phyloP scores from a whole-genome alignment of 2,113 vertebrate species.

The Machaerirhynchus nigripectus region DNA sequence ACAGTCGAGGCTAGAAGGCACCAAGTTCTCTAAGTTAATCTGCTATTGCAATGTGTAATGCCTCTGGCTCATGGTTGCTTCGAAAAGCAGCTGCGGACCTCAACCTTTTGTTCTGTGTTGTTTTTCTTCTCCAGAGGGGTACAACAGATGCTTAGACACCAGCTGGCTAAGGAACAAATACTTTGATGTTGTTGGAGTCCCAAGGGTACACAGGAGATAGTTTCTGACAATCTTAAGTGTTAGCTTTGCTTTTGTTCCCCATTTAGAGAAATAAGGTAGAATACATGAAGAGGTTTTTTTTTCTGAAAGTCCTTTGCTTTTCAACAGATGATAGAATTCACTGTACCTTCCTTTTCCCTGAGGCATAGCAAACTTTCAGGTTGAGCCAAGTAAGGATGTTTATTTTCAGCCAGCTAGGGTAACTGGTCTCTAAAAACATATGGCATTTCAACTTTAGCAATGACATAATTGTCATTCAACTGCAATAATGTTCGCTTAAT shows the following conservation, averaged over 20 bases:
- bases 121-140: not conserved
- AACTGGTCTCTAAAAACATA: constrained; percentile 5
- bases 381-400: not conserved
- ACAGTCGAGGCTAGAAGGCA: not conserved
- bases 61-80: not conserved
- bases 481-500: not conserved
- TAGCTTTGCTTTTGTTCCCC: not conserved
- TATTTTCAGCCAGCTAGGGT: not conserved
- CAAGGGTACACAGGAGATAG: not conserved
- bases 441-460: not conserved
- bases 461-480: not conserved
- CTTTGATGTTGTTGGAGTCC: not conserved
- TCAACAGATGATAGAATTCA: not conserved
- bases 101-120: not conserved
- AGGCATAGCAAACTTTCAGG: not conserved
- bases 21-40: not conserved
- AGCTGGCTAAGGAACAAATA: not conserved
- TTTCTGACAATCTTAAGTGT: not conserved
- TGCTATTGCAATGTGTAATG: not conserved
- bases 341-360: not conserved
- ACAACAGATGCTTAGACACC: not conserved
- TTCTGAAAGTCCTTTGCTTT: not conserved
- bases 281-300: not conserved
- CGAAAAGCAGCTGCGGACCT: not conserved
- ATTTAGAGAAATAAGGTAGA: not conserved